A percentile compares a stretch with the other conserved stretches of the same genome.
Evolutionary conservation across 2,113 vertebrate species (phyloP).

Genomic region (Clinocottus analis): DNA sequence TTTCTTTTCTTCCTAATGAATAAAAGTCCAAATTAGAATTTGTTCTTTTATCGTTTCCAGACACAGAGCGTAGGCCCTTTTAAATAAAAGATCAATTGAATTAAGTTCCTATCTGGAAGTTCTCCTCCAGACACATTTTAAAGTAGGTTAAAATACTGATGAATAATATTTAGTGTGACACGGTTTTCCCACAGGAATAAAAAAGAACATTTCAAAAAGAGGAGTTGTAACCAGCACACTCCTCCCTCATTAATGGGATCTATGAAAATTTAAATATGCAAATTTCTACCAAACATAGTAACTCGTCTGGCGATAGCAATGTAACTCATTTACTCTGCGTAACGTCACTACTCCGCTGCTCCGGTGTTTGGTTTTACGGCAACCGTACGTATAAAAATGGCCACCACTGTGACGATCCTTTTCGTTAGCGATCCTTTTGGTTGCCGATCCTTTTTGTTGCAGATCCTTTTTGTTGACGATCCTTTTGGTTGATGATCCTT

Average conservation of each 20-base stretch:
- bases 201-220: not conserved
- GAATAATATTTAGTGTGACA: not conserved
- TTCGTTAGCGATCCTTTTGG: too few species aligned
- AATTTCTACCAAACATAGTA: not conserved
- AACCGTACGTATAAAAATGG: not conserved
- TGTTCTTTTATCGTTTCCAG: not conserved
- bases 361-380: not conserved
- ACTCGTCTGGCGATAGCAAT: too few species aligned
- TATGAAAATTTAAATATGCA: not conserved
- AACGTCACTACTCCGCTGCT: not conserved
- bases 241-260: not conserved
- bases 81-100: constrained; percentile 6
- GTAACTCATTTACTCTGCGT: too few species aligned
- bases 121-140: not conserved
- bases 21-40: not conserved
- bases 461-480: too few species aligned
- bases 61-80: not conserved
- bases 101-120: not conserved
- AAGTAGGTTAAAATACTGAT: not conserved
- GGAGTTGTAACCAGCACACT: not conserved
- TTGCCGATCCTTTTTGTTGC: too few species aligned
- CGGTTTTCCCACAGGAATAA: not conserved
- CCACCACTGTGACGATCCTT: too few species aligned
- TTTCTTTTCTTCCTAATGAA: not conserved
- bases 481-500: too few species aligned